These are phyloP conservation scores for Enchytraeus crypticus DNA, from an alignment of 2,888 invertebrate species.

Conservation along the genomic window DNA sequence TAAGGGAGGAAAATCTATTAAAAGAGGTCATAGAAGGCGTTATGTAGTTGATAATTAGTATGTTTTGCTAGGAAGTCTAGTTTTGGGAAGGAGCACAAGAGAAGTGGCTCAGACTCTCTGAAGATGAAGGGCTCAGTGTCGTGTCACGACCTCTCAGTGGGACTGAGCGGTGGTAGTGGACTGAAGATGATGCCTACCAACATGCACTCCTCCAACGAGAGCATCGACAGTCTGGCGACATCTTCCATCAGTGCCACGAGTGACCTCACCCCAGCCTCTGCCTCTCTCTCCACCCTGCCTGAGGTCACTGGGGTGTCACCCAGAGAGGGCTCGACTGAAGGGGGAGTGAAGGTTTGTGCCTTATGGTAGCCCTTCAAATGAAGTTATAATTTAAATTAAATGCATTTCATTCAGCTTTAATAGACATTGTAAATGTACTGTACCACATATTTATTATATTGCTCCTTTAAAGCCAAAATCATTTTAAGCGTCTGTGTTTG, in stretches of 20 bases:
- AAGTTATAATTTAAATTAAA: too few relatives aligned
- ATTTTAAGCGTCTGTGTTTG: too few relatives aligned
- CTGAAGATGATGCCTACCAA: neutral
- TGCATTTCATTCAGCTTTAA: too few relatives aligned
- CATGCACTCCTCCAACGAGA: neutral
- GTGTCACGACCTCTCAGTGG: neutral
- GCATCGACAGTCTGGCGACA: neutral
- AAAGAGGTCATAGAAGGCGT: too few relatives aligned
- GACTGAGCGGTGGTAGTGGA: neutral
- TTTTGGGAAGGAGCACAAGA: neutral
- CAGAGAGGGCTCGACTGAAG: conserved; percentile 34
- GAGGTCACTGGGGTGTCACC: conserved; percentile 38
- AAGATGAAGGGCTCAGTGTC: conserved; percentile 1
- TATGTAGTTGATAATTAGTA: neutral
- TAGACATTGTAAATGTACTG: too few relatives aligned
- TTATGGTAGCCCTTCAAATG: too few relatives aligned
- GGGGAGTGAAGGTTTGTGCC: conserved; percentile 38
- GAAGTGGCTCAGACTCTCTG: neutral
- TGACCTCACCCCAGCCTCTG: too few relatives aligned
- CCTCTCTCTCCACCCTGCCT: conserved; percentile 24
- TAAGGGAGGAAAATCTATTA: too few relatives aligned
- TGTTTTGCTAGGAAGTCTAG: neutral
- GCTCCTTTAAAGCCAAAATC: too few relatives aligned
- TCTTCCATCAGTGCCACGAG: neutral
- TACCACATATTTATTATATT: too few relatives aligned